phyloP scores from a whole-genome alignment of 2,797 vertebrate genomes.

The Malurus leucopterus region DNA sequence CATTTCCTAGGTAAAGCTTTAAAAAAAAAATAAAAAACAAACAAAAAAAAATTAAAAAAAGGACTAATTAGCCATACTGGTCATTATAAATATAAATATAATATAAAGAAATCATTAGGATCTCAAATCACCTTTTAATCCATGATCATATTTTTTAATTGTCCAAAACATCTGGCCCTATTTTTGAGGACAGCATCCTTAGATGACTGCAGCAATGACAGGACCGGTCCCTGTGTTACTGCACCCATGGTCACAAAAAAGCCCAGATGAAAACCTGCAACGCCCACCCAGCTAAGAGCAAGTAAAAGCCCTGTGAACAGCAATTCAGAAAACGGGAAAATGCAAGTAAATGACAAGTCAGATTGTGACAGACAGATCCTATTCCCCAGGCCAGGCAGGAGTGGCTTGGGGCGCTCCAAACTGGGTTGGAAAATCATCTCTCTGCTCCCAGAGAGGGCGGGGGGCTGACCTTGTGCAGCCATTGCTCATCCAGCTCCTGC shows the following conservation, averaged over 20 bases:
- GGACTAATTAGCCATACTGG: background rate
- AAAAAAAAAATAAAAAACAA: background rate
- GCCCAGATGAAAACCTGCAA: background rate
- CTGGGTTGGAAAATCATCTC: background rate
- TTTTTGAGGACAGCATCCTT: background rate
- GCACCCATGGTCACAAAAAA: background rate
- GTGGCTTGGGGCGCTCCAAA: background rate
- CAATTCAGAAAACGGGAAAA: background rate
- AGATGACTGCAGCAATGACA: background rate
- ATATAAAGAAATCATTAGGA: background rate
- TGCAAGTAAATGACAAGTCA: background rate
- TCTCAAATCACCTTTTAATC: background rate
- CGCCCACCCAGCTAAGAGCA: background rate
- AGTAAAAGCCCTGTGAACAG: background rate
- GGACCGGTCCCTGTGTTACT: background rate
- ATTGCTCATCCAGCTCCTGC: background rate
- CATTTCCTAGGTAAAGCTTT: background rate
- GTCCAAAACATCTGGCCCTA: background rate
- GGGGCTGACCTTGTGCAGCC: background rate
- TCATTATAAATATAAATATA: background rate
- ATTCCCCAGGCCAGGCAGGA: background rate
- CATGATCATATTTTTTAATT: background rate
- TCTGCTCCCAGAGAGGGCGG: background rate
- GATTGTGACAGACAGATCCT: background rate
- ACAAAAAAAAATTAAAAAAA: too few species aligned